Percentiles rank a stretch among this genome's conserved stretches.
These are phyloP conservation scores for Hydropsyche betteni DNA, from an alignment of 2,888 invertebrate genomes.

Conservation along the genomic window DNA sequence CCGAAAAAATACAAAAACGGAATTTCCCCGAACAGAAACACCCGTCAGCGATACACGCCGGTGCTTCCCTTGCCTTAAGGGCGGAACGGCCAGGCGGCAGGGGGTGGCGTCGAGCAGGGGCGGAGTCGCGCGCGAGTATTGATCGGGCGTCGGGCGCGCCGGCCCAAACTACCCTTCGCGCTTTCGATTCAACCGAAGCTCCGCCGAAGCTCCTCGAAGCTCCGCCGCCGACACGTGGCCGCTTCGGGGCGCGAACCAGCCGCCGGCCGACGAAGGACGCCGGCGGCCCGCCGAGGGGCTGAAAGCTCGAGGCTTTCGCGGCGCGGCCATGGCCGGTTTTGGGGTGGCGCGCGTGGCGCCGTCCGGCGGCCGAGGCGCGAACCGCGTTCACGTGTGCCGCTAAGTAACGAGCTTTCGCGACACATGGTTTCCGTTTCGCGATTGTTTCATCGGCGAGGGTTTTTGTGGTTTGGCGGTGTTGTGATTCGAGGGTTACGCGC, in stretches of 20 bases:
- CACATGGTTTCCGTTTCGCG: background rate
- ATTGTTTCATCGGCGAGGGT: background rate
- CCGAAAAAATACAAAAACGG: no score
- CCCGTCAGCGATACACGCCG: background rate
- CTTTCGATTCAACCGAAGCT: no score
- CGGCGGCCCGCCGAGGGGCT: background rate
- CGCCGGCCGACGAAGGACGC: background rate
- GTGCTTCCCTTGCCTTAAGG: background rate
- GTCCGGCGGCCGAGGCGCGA: no score
- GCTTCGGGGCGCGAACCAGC: no score
- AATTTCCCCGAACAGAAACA: no score
- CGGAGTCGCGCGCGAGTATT: constrained; percentile 65
- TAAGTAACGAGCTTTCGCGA: no score
- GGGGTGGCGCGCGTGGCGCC: background rate
- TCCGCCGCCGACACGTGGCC: no score
- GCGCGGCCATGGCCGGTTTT: background rate
- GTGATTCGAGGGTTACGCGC: no score
- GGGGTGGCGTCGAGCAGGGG: constrained; percentile 53
- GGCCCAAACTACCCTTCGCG: background rate
- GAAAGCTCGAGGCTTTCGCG: background rate
- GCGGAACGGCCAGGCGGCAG: constrained; percentile 53
- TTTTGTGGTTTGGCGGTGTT: no score
- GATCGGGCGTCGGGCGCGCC: constrained; percentile 52
- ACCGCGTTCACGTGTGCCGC: no score
- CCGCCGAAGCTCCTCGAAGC: no score